Evolutionary conservation across 2,888 invertebrate genomes (phyloP), one percentile per base, ranked within the genome.

Genomic region (Pardosa pseudoannulata): DNA sequence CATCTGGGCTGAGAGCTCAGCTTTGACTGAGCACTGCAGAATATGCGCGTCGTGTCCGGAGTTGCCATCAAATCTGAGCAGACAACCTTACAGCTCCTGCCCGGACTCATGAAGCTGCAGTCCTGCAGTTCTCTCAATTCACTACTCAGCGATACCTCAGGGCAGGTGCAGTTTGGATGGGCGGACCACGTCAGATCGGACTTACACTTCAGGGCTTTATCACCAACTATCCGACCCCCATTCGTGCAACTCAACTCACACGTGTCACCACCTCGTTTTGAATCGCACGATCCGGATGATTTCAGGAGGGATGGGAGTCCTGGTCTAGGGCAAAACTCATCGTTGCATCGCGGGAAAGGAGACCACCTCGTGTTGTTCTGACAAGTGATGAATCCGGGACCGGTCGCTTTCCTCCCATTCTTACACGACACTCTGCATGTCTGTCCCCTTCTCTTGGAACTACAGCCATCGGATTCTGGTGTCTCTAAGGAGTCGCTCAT

Each of bases 161-260:
- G 72, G 16, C 79, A 79, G 11, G 46, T 65, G 31, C 79, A 79
- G 13, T 65, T 41, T 9, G 72, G 72, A 16, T 1, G 9, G 0
- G 23, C 16, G n/a, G 29, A 50, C 79, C 79, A 79, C 0, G 1
- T n/a, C 13, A 27, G 41, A 19, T 23, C 31, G 0, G 1, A 13
- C 11, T 50, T 11, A 23, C 72, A 72, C 7, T 13, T 31, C 16
- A 67, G 31, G 2, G 0, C 3, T 36, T n/a, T 31, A 0, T n/a
- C 1, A 0, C 65, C 72, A 1, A 73, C 27, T 3, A 73, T n/a
- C 19, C n/a, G 19, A 0, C 71, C 41, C 3, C 64, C 71, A 27
- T 36, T 9, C 23, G 36, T 64, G 32, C 79, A 79, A 19, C 9
- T 19, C 9, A 79, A 2, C 3, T 41, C 5, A 32, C 79, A 79